Percentiles rank a stretch among this genome's conserved stretches.
These are phyloP conservation scores for Microctonus hyperodae DNA, from an alignment of 2,888 invertebrate species.

Conservation along the genomic window DNA sequence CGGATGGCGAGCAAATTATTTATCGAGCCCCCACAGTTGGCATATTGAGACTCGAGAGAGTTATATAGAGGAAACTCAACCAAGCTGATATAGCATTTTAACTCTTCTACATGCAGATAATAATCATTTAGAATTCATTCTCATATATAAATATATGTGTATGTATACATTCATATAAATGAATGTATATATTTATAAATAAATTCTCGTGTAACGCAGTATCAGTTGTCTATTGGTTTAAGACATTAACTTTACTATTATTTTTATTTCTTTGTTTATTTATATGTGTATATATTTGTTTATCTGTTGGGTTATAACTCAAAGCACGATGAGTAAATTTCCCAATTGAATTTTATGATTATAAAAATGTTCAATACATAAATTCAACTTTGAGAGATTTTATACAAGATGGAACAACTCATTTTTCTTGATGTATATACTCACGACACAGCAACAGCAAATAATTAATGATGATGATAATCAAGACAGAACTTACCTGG, in stretches of 20 bases:
- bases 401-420: neutral
- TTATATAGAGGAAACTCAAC: conserved; percentile 29
- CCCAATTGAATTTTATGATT: conserved; percentile 4
- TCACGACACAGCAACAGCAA: conserved; percentile 14
- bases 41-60: conserved; percentile 24
- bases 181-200: too few relatives aligned
- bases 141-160: neutral
- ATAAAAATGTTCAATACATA: neutral
- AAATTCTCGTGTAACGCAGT: neutral
- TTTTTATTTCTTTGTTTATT: neutral
- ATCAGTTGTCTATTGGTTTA: neutral
- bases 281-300: too few relatives aligned
- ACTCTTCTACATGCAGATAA: conserved; percentile 23
- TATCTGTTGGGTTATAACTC: neutral
- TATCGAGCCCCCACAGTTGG: conserved; percentile 36
- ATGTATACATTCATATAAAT: neutral
- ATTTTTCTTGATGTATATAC: conserved; percentile 5
- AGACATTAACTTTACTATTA: neutral
- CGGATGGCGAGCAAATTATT: conserved; percentile 36
- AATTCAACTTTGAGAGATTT: neutral
- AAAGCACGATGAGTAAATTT: conserved; percentile 6
- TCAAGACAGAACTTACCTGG: conserved; percentile 35
- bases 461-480: conserved; percentile 36
- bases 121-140: conserved; percentile 35
- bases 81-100: conserved; percentile 27